Evolutionary conservation across 2,113 vertebrate genomes (phyloP), one percentile per base, ranked within the genome.

Genomic region (Poicephalus gulielmi): DNA sequence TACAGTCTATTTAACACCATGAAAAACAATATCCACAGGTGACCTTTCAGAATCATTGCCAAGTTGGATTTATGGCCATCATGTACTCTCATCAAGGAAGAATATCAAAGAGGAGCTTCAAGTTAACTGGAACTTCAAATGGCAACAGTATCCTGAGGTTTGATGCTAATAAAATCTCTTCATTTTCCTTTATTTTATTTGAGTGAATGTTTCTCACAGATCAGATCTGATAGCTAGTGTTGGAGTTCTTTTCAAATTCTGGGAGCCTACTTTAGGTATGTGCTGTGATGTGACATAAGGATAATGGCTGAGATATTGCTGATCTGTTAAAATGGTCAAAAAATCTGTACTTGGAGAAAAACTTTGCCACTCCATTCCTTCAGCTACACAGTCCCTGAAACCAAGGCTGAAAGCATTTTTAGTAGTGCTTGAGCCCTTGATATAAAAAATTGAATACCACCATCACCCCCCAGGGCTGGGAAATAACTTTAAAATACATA

Each of bases 1-100:
- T 97, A 96, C 81, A 86, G 82, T 88, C 95, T 96, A 93, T 95
- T 97, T 97, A 97, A 95, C 94, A 95, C 92, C 90, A 94, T 94
- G 94, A 96, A 97, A 97, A 96, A 94, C 96, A 96, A 95, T 96
- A 97, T 95, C 94, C 88, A 90, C 92, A 97, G 96, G 94, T 96
- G 96, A 97, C 95, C 94, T 97, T 95, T 97, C 76, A 92, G 92
- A 94, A 95, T 94, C 95, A 81, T 91, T 96, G 79, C 92, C 92
- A 88, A 90, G 74, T 41, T 77, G 66, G 59, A 97, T 97, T 97
- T 97, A 97, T 93, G 76, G 63, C 43, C 57, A 87, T 90, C 86
- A n/a, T 44, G 85, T 67, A 88, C 71, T 91, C 92, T 94, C 88
- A 80, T 90, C 90, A 92, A 91, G 91, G 43, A 71, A 73, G 41